Conservation (phyloP, 2,888 invertebrate genomes). For the Aradus depressus region DNA sequence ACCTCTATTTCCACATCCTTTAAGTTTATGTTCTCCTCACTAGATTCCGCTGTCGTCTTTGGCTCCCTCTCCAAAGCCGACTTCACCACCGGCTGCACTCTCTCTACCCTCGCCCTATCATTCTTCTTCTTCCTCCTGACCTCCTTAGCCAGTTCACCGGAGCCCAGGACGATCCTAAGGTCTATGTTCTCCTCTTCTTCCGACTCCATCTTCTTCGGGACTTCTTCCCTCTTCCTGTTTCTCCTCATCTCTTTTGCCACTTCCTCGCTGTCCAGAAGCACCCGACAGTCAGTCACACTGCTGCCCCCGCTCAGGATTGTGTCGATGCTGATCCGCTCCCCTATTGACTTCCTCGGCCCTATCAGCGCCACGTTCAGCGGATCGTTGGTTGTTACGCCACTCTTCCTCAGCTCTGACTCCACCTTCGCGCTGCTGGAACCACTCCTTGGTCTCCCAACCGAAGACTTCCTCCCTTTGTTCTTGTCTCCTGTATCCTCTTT, state of each 20-base stretch:
- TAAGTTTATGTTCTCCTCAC: no score
- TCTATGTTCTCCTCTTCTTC: no score
- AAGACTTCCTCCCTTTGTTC: background rate
- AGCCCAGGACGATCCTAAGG: no score
- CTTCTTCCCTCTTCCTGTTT: no score
- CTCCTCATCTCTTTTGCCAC: conserved; percentile 8
- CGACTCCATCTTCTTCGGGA: no score
- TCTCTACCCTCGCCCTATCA: conserved; percentile 7
- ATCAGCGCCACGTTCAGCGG: background rate
- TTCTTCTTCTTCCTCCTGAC: conserved; percentile 6
- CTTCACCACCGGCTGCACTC: conserved; percentile 3
- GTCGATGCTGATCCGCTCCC: conserved; percentile 9
- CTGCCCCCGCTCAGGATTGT: conserved; percentile 6
- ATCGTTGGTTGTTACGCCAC: background rate
- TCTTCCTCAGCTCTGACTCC: background rate
- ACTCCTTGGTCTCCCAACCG: conserved; percentile 3
- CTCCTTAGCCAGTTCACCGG: no score
- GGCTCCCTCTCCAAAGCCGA: background rate
- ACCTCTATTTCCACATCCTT: no score
- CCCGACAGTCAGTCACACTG: conserved; percentile 6
- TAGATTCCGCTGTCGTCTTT: background rate
- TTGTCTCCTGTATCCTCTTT: background rate
- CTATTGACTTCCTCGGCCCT: conserved; percentile 7
- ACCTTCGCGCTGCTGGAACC: background rate
- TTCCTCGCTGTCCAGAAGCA: conserved; percentile 2